phyloP scores from a whole-genome alignment of 2,797 vertebrate species.

The Corythornis leucogaster region DNA sequence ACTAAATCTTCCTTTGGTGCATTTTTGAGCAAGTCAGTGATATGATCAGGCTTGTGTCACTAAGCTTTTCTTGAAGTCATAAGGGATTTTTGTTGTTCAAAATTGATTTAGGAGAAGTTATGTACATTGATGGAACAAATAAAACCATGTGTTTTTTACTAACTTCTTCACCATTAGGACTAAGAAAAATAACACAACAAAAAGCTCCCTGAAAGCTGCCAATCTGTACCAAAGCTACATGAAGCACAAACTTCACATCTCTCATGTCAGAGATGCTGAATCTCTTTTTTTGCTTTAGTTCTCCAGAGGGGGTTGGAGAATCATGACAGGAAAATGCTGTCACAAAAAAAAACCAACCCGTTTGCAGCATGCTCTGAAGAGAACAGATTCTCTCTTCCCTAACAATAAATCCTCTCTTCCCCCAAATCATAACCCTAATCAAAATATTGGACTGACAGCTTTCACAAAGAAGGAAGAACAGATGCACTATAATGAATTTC shows the following conservation, averaged over 20 bases:
- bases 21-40: background rate
- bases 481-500: conserved; percentile 12
- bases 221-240: background rate
- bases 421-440: conserved; percentile 20
- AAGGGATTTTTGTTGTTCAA: background rate
- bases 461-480: conserved; percentile 37
- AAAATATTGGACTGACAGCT: conserved; percentile 34
- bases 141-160: background rate
- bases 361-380: background rate
- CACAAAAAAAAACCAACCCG: conserved; percentile 12
- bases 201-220: background rate
- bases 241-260: background rate
- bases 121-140: background rate
- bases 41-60: background rate
- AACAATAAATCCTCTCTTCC: background rate
- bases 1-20: background rate
- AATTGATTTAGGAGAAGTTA: background rate
- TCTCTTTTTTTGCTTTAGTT: background rate
- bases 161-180: background rate
- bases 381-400: background rate
- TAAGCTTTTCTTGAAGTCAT: background rate
- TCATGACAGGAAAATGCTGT: background rate
- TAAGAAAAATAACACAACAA: background rate
- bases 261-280: background rate
- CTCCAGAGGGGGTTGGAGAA: background rate